Conservation (phyloP, 2,113 vertebrate genomes). For the Sarotherodon lohbergeri region DNA sequence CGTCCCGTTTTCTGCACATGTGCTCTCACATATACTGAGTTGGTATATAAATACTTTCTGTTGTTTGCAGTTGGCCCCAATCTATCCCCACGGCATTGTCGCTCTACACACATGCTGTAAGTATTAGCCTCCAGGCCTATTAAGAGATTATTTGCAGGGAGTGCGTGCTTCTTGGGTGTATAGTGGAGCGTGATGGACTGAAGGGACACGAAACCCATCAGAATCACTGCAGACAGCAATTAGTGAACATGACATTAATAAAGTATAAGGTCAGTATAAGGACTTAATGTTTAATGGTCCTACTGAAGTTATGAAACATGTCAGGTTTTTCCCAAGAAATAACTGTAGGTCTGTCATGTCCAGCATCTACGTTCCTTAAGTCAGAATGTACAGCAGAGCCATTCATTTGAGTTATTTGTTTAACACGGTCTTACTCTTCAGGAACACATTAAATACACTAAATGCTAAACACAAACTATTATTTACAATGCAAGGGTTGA, state of each 20-base stretch:
- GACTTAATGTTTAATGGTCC: not conserved
- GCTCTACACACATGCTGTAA: conserved; percentile 34
- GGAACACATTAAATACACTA: not conserved
- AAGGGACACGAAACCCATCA: not conserved
- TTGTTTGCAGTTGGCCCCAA: conserved; percentile 44
- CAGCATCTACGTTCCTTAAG: not conserved
- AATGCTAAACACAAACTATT: not conserved
- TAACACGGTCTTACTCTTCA: not conserved
- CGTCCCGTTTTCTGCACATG: not conserved
- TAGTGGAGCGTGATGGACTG: not conserved
- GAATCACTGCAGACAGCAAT: not conserved
- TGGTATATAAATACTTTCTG: conserved; percentile 1
- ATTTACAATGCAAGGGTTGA: not conserved
- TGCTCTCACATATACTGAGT: not conserved
- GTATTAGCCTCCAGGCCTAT: conserved; percentile 65
- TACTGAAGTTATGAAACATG: not conserved
- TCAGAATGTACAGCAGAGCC: not conserved
- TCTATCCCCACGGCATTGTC: conserved; percentile 30
- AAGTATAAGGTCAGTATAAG: not conserved
- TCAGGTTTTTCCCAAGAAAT: not conserved
- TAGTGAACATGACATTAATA: not conserved
- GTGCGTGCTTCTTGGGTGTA: conserved; percentile 10
- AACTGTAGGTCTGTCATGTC: not conserved
- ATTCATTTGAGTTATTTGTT: not conserved
- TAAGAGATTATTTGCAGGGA: conserved; percentile 60